phyloP scores from a whole-genome alignment of 2,797 vertebrate species.

The Danio aesculapii region DNA sequence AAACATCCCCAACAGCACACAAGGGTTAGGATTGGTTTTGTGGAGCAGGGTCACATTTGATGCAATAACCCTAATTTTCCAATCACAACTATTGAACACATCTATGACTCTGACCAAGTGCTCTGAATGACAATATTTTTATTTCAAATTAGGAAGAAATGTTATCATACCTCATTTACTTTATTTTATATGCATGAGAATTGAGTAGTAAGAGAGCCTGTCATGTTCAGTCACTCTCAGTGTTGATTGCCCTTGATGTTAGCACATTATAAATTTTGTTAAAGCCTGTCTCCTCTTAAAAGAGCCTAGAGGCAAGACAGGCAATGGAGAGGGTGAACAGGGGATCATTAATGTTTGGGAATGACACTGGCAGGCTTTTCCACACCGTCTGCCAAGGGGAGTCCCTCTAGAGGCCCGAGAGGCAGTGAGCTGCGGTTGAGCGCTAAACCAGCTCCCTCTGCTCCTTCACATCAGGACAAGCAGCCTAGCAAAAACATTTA shows the following conservation, averaged over 20 bases:
- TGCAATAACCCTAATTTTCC: no score
- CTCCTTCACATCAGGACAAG: constrained; percentile 64
- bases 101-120: no score
- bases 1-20: no score
- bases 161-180: not conserved
- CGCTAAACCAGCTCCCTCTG: constrained; percentile 47
- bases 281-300: constrained; percentile 17
- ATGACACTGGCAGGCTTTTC: constrained; percentile 58
- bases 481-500: constrained; percentile 54
- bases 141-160: no score
- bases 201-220: not conserved
- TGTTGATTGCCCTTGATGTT: not conserved
- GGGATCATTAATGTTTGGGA: constrained; percentile 55
- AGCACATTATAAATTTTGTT: no score
- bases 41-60: no score
- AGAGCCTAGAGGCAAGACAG: constrained; percentile 8
- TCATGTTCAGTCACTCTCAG: not conserved
- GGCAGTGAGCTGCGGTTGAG: constrained; percentile 48
- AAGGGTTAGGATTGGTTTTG: no score
- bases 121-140: no score
- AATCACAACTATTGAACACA: no score
- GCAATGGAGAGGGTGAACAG: constrained; percentile 2
- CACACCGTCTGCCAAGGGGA: constrained; percentile 48
- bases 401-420: constrained; percentile 55
- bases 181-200: not conserved